These are phyloP conservation scores for Selenia dentaria DNA, from an alignment of 2,888 invertebrate genomes.

Conservation along the genomic window DNA sequence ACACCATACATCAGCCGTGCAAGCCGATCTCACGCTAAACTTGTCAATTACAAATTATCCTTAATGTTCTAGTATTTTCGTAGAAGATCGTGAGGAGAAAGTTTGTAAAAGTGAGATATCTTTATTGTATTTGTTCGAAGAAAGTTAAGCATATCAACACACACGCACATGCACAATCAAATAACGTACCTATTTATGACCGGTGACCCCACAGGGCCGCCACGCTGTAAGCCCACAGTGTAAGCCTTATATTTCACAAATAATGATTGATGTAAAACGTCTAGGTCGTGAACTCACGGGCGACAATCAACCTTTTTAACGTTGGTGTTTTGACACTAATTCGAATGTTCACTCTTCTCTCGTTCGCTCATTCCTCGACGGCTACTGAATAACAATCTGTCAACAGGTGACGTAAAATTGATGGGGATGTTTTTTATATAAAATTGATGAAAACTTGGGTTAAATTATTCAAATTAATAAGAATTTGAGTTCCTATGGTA, in stretches of 20 bases:
- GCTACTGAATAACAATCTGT: conserved; percentile 26
- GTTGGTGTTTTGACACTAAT: conserved; percentile 29
- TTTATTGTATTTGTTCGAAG: no score
- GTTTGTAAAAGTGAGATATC: no score
- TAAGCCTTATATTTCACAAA: neutral
- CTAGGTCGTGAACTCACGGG: conserved; percentile 4
- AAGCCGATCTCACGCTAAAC: no score
- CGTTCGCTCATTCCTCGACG: conserved; percentile 17
- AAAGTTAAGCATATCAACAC: no score
- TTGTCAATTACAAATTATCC: no score
- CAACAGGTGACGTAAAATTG: conserved; percentile 30
- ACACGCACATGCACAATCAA: no score
- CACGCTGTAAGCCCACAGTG: neutral
- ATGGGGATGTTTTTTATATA: conserved; percentile 9
- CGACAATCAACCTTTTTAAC: conserved; percentile 23
- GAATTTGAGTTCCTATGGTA: no score
- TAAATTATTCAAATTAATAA: no score
- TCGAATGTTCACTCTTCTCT: conserved; percentile 15
- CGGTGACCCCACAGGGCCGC: neutral
- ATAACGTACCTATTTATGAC: no score
- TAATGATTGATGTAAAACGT: conserved; percentile 1
- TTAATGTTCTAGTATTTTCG: no score
- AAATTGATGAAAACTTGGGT: conserved; percentile 5
- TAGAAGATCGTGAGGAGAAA: no score
- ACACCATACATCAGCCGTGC: no score